These are phyloP conservation scores for Bombus difficillimus DNA, from an alignment of 1,140 invertebrate genomes.

Conservation along the genomic window DNA sequence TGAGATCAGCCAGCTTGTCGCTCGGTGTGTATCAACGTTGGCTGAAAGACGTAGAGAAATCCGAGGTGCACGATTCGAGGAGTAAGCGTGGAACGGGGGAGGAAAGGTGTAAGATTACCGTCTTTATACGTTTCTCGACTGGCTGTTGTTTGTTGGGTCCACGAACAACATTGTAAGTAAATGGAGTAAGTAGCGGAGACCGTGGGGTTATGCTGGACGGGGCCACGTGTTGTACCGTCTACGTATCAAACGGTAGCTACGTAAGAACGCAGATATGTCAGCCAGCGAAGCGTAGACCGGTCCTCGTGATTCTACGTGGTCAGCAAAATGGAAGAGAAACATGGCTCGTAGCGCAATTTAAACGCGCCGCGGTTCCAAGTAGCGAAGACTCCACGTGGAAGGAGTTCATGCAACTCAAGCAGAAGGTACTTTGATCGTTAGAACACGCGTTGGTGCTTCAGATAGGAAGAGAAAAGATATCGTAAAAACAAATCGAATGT, in stretches of 20 bases:
- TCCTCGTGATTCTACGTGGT: slow-evolving; percentile 42
- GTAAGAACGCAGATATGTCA: slow-evolving; percentile 32
- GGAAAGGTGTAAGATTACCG: slow-evolving; percentile 58
- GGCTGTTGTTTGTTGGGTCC: slow-evolving; percentile 59
- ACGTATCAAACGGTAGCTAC: slow-evolving; percentile 41
- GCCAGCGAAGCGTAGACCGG: slow-evolving; percentile 4
- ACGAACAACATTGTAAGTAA: slow-evolving; percentile 68
- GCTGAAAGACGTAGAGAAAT: slow-evolving; percentile 60
- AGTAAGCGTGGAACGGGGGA: slow-evolving; percentile 2
- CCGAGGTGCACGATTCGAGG: slow-evolving; percentile 47
- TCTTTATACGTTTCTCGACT: slow-evolving; percentile 37
- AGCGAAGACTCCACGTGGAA: slow-evolving; percentile 44
- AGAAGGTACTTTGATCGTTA: background rate
- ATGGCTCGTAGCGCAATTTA: slow-evolving; percentile 48
- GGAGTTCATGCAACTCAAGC: slow-evolving; percentile 24
- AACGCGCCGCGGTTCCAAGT: slow-evolving; percentile 55
- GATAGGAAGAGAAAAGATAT: background rate
- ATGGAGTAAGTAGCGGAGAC: slow-evolving; percentile 40
- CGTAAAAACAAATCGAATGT: background rate
- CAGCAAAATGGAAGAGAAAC: slow-evolving; percentile 65
- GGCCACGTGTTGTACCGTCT: slow-evolving; percentile 60
- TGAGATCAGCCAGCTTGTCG: slow-evolving; percentile 62
- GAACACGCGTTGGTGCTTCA: background rate
- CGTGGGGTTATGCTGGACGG: background rate
- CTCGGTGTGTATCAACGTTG: slow-evolving; percentile 45